Evolutionary conservation across 1,140 invertebrate genomes (phyloP).

Genomic region (Arctopsyche grandis): DNA sequence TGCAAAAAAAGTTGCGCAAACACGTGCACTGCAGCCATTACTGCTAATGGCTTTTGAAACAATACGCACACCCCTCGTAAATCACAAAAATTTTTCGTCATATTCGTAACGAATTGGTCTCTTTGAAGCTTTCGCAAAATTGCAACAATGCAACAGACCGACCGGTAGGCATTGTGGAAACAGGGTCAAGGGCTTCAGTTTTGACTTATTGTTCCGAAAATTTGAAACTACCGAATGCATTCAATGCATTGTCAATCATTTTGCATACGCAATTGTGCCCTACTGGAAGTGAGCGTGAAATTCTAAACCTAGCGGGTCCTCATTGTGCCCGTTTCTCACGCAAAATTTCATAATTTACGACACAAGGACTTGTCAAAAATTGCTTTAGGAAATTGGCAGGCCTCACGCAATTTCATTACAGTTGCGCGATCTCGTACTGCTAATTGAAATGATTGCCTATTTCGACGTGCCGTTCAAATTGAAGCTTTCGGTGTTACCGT

Average conservation of each 20-base stretch:
- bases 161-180: constrained; percentile 11
- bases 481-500: background rate
- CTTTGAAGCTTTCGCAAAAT: background rate
- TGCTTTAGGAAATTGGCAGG: background rate
- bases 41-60: constrained; percentile 39
- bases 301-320: background rate
- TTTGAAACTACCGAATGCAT: background rate
- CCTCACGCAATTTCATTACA: background rate
- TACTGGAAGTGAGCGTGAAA: constrained; percentile 11
- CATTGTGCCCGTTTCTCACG: background rate
- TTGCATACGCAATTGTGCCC: constrained; percentile 30
- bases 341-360: background rate
- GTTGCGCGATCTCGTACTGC: background rate
- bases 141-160: background rate
- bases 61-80: constrained; percentile 36
- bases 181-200: constrained; percentile 40
- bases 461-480: background rate
- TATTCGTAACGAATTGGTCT: constrained; percentile 11
- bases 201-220: constrained; percentile 4
- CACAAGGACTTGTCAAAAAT: background rate
- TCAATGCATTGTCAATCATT: constrained; percentile 15
- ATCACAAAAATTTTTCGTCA: constrained; percentile 31
- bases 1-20: constrained; percentile 21
- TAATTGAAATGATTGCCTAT: background rate
- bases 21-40: constrained; percentile 20